A percentile compares a stretch with the other conserved stretches of the same genome.
phyloP scores from a whole-genome alignment of 2,797 vertebrate species.

The Helostoma temminkii region DNA sequence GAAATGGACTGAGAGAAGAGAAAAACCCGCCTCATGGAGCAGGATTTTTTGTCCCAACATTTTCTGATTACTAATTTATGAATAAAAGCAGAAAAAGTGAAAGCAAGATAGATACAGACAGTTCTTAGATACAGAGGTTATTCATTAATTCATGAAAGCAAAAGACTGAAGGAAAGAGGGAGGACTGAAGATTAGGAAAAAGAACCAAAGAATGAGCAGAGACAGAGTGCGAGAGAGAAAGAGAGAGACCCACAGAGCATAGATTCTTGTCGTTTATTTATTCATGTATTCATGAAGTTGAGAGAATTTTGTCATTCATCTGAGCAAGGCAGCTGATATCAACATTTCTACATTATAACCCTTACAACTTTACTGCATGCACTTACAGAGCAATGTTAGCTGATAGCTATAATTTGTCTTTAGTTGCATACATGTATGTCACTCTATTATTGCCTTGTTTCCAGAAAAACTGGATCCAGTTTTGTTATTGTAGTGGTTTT shows the following conservation, averaged over 20 bases:
- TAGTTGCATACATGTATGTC: conserved; percentile 16
- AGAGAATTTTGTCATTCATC: conserved; percentile 76
- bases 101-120: conserved; percentile 74
- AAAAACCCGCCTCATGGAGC: conserved; percentile 40
- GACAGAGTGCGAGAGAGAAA: conserved; percentile 28
- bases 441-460: conserved; percentile 27
- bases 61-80: conserved; percentile 81
- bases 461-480: conserved; percentile 27
- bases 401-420: conserved; percentile 49
- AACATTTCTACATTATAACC: conserved; percentile 70
- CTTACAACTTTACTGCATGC: conserved; percentile 59
- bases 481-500: conserved; percentile 17
- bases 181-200: conserved; percentile 64
- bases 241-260: conserved; percentile 60
- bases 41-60: conserved; percentile 69
- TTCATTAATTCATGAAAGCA: conserved; percentile 84
- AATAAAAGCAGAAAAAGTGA: conserved; percentile 72
- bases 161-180: conserved; percentile 72
- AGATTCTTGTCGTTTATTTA: conserved; percentile 74
- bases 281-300: conserved; percentile 79
- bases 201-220: conserved; percentile 64
- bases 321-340: conserved; percentile 66
- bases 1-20: conserved; percentile 49
- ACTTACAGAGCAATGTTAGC: conserved; percentile 27
- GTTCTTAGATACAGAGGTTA: conserved; percentile 72